Percentiles rank a stretch among this genome's conserved stretches.
Evolutionary conservation across 2,797 vertebrate genomes (phyloP).

Genomic region (Oreonectes daqikongensis): DNA sequence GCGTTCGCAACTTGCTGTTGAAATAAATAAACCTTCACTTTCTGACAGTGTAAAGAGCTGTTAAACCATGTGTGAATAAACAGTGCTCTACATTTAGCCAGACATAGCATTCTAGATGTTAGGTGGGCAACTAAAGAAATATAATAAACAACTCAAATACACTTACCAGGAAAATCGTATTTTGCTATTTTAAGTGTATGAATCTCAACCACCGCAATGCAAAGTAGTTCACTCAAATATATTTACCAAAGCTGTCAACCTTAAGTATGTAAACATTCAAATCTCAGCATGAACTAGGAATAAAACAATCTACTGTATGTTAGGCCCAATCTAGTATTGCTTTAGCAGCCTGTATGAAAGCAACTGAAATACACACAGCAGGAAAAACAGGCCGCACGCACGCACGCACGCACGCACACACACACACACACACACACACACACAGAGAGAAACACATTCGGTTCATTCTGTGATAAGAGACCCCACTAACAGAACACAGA

Average conservation of each 20-base stretch:
- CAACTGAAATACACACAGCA: not conserved
- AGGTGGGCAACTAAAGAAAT: too few relatives aligned
- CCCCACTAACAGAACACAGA: not conserved
- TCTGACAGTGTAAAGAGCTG: not conserved
- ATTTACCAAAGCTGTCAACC: not conserved
- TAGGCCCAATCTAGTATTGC: not conserved
- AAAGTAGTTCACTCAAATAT: not conserved
- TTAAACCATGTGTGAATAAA: constrained; percentile 6
- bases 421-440: constrained; percentile 20
- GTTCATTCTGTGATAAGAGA: constrained; percentile 16
- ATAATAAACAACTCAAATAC: not conserved
- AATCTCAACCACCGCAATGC: not conserved
- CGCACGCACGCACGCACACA: not conserved
- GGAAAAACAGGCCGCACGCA: not conserved
- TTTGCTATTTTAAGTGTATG: not conserved
- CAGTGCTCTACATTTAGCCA: not conserved
- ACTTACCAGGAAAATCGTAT: not conserved
- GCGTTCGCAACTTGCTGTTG: not conserved
- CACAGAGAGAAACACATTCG: constrained; percentile 13
- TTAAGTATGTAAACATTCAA: not conserved
- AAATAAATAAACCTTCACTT: constrained; percentile 16
- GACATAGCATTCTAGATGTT: too few relatives aligned
- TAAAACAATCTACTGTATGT: not conserved
- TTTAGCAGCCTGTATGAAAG: not conserved
- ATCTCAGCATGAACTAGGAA: not conserved